phyloP scores from a whole-genome alignment of 1,140 invertebrate species.

The Globodera ellingtonae region DNA sequence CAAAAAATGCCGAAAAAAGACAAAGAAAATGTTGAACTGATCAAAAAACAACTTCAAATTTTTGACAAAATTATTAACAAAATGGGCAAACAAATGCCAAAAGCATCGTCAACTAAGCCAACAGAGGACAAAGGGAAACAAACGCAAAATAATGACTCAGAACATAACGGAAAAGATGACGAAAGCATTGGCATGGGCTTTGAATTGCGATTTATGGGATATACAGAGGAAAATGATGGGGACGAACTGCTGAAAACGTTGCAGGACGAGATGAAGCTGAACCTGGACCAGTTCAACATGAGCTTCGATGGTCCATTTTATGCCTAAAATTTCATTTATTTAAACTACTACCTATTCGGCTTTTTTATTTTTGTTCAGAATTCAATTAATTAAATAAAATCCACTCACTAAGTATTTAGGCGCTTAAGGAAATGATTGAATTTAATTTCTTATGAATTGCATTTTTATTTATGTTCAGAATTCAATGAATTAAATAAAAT shows the following conservation, averaged over 20 bases:
- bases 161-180: neutral
- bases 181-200: neutral
- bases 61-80: neutral
- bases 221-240: neutral
- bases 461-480: too few relatives aligned
- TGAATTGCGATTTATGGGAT: neutral
- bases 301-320: neutral
- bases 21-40: neutral
- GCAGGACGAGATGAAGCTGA: constrained; percentile 1
- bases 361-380: too few relatives aligned
- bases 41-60: neutral
- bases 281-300: neutral
- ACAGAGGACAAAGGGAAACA: neutral
- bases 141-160: neutral
- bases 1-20: neutral
- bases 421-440: too few relatives aligned
- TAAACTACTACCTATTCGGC: too few relatives aligned
- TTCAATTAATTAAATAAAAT: too few relatives aligned
- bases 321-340: too few relatives aligned
- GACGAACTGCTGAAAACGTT: neutral
- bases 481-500: too few relatives aligned
- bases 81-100: neutral
- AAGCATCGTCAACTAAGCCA: neutral
- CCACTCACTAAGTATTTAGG: too few relatives aligned
- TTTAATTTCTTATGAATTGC: too few relatives aligned